Evolutionary conservation across 2,113 vertebrate genomes (phyloP).

Genomic region (Pipra filicauda): DNA sequence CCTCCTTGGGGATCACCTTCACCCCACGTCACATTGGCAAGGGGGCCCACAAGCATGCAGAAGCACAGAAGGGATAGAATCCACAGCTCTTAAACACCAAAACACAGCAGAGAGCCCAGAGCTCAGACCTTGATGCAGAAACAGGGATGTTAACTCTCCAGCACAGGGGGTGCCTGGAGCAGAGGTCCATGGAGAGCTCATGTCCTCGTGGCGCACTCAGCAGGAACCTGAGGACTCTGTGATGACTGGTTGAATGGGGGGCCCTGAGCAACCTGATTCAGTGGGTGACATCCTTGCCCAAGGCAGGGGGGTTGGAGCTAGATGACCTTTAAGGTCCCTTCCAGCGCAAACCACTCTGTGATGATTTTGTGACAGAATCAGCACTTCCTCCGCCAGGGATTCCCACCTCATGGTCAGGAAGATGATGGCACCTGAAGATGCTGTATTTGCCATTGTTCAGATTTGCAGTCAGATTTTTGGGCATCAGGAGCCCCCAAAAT

Average conservation of each 20-base stretch:
- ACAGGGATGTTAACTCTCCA: background rate
- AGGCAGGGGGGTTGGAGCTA: background rate
- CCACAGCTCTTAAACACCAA: background rate
- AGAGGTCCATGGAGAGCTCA: background rate
- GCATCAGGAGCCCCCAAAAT: background rate
- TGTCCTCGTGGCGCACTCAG: background rate
- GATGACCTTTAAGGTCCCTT: background rate
- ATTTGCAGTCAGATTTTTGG: background rate
- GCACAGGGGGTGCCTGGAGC: rapidly evolving
- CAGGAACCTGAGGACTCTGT: rapidly evolving
- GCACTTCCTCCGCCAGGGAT: background rate
- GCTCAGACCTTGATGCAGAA: rapidly evolving
- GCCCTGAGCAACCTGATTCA: too few species aligned
- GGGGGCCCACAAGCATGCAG: background rate
- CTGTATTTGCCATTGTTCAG: background rate
- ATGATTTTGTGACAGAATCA: rapidly evolving
- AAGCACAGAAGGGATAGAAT: background rate
- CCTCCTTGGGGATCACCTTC: background rate
- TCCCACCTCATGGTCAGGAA: rapidly evolving
- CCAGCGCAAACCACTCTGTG: background rate
- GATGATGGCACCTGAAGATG: background rate
- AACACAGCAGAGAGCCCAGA: background rate
- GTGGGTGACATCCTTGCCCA: too few species aligned
- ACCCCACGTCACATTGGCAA: background rate
- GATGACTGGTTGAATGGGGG: background rate